Conservation (phyloP, 2,888 invertebrate species). For the Dysmachus trigonus region DNA sequence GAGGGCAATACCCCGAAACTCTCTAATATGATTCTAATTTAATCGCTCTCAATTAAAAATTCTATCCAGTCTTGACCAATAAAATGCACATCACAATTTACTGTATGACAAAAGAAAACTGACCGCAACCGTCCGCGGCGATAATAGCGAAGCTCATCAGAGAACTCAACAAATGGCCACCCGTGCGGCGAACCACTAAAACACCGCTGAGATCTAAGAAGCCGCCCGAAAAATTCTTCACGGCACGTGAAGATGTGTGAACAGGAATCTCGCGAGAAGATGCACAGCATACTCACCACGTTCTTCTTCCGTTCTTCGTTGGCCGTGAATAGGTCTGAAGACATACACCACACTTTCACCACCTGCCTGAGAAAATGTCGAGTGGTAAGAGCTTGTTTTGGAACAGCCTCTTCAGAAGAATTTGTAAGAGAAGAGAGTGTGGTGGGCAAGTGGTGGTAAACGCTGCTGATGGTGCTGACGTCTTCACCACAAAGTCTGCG, state of each 20-base stretch:
- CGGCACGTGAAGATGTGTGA: slow-evolving; percentile 16
- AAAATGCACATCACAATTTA: not conserved
- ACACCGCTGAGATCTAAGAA: slow-evolving; percentile 10
- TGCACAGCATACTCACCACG: not conserved
- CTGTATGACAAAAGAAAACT: not conserved
- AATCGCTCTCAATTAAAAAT: not conserved
- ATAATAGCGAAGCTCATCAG: not conserved
- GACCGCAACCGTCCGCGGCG: not conserved
- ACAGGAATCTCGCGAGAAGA: not conserved
- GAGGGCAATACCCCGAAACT: not conserved
- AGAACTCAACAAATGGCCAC: not conserved
- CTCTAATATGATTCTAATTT: not conserved
- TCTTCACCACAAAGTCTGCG: not conserved
- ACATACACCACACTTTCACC: slow-evolving; percentile 1
- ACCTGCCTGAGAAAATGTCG: not conserved
- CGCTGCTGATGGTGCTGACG: not conserved
- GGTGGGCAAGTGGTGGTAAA: not conserved
- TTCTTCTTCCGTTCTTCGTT: not conserved
- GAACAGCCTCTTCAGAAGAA: not conserved
- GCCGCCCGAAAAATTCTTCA: slow-evolving; percentile 26
- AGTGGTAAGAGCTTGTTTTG: not conserved
- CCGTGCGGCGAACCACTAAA: not conserved
- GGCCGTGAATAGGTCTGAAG: not conserved
- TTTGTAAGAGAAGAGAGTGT: not conserved
- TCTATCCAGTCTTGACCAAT: not conserved